Conservation (phyloP, 2,797 vertebrate species). For the Simalia tracyae region DNA sequence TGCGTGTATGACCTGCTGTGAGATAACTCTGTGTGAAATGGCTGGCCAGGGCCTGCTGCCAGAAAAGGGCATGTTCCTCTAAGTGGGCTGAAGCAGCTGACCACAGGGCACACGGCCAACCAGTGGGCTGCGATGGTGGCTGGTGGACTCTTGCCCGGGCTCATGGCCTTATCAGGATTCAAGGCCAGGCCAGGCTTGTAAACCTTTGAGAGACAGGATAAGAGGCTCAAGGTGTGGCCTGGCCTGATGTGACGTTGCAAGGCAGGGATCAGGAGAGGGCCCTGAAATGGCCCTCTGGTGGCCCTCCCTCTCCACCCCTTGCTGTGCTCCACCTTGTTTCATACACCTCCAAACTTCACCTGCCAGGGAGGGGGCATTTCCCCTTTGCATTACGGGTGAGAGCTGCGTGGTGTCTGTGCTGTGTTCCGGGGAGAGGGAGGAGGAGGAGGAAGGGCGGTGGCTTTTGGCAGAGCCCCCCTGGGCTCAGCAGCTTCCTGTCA, state of each 20-base stretch:
- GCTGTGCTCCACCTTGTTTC: background rate
- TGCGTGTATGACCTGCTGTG: background rate
- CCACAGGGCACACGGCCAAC: background rate
- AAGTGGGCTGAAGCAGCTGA: background rate
- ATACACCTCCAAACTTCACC: background rate
- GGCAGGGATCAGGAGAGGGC: background rate
- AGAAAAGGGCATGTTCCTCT: rapidly evolving
- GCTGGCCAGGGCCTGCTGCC: too few species aligned
- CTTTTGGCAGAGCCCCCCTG: background rate
- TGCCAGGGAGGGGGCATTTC: background rate
- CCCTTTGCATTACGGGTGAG: background rate
- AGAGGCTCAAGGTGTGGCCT: background rate
- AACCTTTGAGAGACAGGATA: slow-evolving; percentile 9
- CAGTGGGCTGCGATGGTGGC: background rate
- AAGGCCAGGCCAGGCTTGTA: slow-evolving; percentile 13
- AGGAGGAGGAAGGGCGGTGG: background rate
- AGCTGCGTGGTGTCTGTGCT: background rate
- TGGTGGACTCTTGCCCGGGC: background rate
- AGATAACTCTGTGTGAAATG: too few species aligned
- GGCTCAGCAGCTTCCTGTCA: too few species aligned
- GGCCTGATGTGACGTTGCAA: background rate
- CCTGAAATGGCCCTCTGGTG: background rate
- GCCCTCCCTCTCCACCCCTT: rapidly evolving
- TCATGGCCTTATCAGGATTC: background rate
- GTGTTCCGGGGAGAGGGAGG: background rate